Percentiles rank a stretch among this genome's conserved stretches.
These are phyloP conservation scores for Pachypsylla venusta DNA, from an alignment of 1,140 invertebrate species.

Conservation along the genomic window DNA sequence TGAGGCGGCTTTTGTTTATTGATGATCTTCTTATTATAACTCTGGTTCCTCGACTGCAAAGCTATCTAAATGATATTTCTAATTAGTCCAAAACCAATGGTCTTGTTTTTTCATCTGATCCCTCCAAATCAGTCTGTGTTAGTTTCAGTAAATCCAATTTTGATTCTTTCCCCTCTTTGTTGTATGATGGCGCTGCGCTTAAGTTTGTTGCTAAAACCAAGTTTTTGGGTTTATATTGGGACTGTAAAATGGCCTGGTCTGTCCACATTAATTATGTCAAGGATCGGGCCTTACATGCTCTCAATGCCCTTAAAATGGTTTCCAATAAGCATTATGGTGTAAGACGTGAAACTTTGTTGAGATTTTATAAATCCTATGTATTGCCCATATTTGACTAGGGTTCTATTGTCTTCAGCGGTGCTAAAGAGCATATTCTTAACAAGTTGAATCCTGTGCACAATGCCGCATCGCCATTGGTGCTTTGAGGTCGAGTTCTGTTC, in stretches of 20 bases:
- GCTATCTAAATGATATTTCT: background rate
- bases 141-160: background rate
- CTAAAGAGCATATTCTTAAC: too few relatives aligned
- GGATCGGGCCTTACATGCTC: background rate
- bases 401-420: too few relatives aligned
- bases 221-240: background rate
- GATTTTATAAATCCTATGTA: too few relatives aligned
- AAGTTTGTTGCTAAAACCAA: background rate
- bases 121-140: background rate
- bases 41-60: background rate
- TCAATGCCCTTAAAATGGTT: background rate
- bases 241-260: background rate
- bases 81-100: background rate
- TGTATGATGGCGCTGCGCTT: background rate
- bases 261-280: background rate
- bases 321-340: too few relatives aligned
- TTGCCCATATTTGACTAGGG: too few relatives aligned
- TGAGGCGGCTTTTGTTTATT: background rate
- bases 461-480: too few relatives aligned
- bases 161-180: background rate
- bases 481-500: too few relatives aligned
- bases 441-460: too few relatives aligned
- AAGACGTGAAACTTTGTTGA: too few relatives aligned
- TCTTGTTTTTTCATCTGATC: background rate
- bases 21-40: slow-evolving; percentile 11